Evolutionary conservation across 2,888 invertebrate genomes (phyloP), one percentile per base, ranked within the genome.

Genomic region (Drosophila acutilabella): DNA sequence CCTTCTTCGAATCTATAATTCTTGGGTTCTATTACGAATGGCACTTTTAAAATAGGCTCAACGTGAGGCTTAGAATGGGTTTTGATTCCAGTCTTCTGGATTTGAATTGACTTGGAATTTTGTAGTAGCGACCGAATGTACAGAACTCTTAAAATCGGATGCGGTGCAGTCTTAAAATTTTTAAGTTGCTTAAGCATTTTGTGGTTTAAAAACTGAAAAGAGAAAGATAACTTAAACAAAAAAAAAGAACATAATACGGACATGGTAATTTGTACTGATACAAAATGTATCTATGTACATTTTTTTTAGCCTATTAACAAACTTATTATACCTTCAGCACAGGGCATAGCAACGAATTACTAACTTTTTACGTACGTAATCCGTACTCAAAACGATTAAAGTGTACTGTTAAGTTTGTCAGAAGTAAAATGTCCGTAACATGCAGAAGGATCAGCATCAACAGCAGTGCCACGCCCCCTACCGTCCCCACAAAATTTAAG

Each of bases 1-100:
- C 92, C 92, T 6, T 90, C 89, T 11, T 71, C 76, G 52, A 76
- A 91, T 50, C 83, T 91, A 40, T 68, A 75, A 8, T 86, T 48
- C 4, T 10, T 40, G 6, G 36, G 60, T 4, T 30, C 1, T 13
- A 58, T 14, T 3, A 83, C 14, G 6, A 65, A 54, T 7, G 83
- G 87, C 30, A 64, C 26, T n/a, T 7, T 26, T 0, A 54, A 13
- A 13, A 5, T 4, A 4, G 11, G 36, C 13, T 3, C 2, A 23
- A 2, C 23, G 1, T 5, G 33, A 10, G 2, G n/a, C 1, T 11
- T 2, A 4, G 40, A 7, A 10, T 51, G 51, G 0, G 48, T 26
- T n/a, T 40, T 54, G 11, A 41, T 33, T 8, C 44, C 33, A 0
- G 44, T 48, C 8, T 61, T 33, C 23, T 62, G 41, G n/a, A 36